These are phyloP conservation scores for Drosophila birchii DNA, from an alignment of 2,888 invertebrate species.

Conservation along the genomic window DNA sequence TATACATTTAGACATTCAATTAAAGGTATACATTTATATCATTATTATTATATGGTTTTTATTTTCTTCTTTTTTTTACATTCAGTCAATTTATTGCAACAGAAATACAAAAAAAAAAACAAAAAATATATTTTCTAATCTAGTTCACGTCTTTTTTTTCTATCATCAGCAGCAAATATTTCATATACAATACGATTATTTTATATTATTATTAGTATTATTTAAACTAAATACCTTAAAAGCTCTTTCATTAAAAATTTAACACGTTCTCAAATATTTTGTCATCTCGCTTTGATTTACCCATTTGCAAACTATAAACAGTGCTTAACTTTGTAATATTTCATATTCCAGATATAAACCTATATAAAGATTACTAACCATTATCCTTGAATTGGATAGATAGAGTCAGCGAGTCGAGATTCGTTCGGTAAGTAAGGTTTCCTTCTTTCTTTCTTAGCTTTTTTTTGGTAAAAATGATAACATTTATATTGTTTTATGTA, in stretches of 20 bases:
- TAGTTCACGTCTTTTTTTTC: slow-evolving; percentile 27
- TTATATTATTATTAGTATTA: too few relatives aligned
- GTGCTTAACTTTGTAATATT: slow-evolving; percentile 21
- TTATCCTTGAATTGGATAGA: not conserved
- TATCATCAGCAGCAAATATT: slow-evolving; percentile 21
- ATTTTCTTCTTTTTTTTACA: slow-evolving; percentile 35
- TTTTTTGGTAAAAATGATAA: slow-evolving; percentile 4
- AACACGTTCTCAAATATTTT: slow-evolving; percentile 24
- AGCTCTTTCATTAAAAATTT: slow-evolving; percentile 42
- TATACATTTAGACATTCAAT: slow-evolving; percentile 62
- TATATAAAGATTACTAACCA: slow-evolving; percentile 45
- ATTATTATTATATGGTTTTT: slow-evolving; percentile 32
- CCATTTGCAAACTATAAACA: slow-evolving; percentile 38
- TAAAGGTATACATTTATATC: slow-evolving; percentile 33
- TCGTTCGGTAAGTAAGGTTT: slow-evolving; percentile 16
- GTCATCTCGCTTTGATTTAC: slow-evolving; percentile 8
- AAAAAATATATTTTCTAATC: slow-evolving; percentile 19
- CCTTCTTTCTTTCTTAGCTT: too few relatives aligned
- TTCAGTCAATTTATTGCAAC: slow-evolving; percentile 78
- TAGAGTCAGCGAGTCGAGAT: slow-evolving; percentile 22
- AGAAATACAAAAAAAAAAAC: slow-evolving; percentile 46
- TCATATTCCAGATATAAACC: slow-evolving; percentile 9
- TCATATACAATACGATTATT: slow-evolving; percentile 7
- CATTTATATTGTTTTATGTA: slow-evolving; percentile 26
- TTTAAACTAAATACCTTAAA: slow-evolving; percentile 41